Conservation (phyloP, 2,888 invertebrate species). For the Andrena trimmerana region DNA sequence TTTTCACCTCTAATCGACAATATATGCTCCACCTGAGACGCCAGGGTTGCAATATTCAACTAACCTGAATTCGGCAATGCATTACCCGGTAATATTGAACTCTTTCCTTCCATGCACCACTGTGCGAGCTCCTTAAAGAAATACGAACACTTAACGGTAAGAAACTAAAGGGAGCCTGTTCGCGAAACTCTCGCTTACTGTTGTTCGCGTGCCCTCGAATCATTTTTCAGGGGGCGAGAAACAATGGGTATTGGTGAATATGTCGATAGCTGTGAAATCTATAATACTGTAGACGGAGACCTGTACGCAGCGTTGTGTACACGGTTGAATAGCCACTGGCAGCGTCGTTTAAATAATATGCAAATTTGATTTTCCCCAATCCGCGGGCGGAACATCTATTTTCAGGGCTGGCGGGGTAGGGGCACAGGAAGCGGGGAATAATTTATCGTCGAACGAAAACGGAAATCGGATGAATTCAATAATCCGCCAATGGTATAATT, state of each 20-base stretch:
- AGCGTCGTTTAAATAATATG: constrained; percentile 49
- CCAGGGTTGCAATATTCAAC: not conserved
- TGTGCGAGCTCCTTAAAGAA: too few species aligned
- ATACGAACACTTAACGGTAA: too few species aligned
- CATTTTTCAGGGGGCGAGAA: not conserved
- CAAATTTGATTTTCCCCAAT: constrained; percentile 49
- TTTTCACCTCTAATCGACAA: not conserved
- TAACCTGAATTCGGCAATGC: not conserved
- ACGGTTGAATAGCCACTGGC: constrained; percentile 31
- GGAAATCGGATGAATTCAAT: constrained; percentile 48
- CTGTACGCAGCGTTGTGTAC: not conserved
- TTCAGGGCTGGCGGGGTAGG: not conserved
- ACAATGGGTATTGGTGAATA: not conserved
- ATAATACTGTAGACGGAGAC: constrained; percentile 13
- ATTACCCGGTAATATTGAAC: not conserved
- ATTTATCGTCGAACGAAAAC: constrained; percentile 45
- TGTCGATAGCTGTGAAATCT: not conserved
- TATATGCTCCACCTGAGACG: not conserved
- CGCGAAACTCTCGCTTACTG: not conserved
- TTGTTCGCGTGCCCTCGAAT: too few species aligned
- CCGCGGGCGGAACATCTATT: constrained; percentile 36
- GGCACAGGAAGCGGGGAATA: constrained; percentile 26
- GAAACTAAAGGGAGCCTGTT: not conserved
- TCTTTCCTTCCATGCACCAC: not conserved
- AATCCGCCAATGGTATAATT: constrained; percentile 25